These are phyloP conservation scores for Percopsis transmontana DNA, from an alignment of 2,113 vertebrate species.

Conservation along the genomic window DNA sequence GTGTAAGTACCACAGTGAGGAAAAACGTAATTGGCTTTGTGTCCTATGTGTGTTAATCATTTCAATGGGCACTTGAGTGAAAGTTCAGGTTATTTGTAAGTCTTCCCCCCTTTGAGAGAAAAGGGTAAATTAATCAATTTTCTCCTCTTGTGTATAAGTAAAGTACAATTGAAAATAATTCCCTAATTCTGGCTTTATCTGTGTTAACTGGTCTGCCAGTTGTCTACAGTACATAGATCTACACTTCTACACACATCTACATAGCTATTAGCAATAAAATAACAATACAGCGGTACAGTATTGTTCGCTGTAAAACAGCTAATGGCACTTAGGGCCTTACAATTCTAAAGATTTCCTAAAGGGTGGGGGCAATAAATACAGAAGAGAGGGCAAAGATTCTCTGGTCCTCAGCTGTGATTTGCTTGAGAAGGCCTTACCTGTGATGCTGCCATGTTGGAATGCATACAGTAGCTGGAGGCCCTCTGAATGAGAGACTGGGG, in stretches of 20 bases:
- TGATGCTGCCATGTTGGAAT: too few species aligned
- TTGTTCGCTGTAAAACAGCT: too few species aligned
- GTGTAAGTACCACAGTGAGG: constrained; percentile 77
- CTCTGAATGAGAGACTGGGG: too few species aligned
- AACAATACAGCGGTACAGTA: too few species aligned
- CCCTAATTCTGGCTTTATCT: background rate
- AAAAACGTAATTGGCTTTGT: background rate
- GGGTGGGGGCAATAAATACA: too few species aligned
- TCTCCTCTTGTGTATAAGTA: background rate
- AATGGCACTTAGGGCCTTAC: too few species aligned
- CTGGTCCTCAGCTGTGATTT: too few species aligned
- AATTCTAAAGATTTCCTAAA: too few species aligned
- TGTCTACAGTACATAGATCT: background rate
- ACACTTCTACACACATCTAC: background rate
- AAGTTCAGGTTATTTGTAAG: background rate
- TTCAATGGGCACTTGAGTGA: background rate
- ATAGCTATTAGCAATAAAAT: background rate
- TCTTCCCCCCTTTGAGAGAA: constrained; percentile 14
- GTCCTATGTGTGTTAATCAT: background rate
- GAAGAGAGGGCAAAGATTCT: too few species aligned
- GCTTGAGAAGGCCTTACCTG: too few species aligned
- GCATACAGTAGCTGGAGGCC: too few species aligned
- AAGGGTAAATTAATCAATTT: background rate
- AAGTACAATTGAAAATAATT: constrained; percentile 25
- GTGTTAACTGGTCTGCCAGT: background rate